Conservation (phyloP, 2,113 vertebrate species). For the Myanophis thanlyinensis region DNA sequence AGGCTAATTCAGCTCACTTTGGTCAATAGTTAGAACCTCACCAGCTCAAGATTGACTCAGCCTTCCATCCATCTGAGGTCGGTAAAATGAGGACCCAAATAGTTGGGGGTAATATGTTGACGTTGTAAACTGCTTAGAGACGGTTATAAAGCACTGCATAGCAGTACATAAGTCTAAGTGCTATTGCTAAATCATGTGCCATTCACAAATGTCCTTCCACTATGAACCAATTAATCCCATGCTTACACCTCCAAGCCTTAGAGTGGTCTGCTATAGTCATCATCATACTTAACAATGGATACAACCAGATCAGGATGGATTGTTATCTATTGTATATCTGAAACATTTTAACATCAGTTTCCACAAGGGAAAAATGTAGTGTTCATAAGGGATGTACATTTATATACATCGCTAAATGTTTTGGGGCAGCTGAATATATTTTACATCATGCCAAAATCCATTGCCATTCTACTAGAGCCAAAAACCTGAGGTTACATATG, state of each 20-base stretch:
- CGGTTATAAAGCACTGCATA: too few relatives aligned
- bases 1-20: too few relatives aligned
- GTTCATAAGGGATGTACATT: neutral
- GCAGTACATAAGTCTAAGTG: too few relatives aligned
- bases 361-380: neutral
- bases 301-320: neutral
- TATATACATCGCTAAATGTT: constrained; percentile 8
- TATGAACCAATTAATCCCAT: neutral
- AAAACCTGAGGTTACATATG: neutral
- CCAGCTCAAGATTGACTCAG: too few relatives aligned
- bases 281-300: neutral
- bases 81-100: too few relatives aligned
- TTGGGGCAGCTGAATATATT: neutral
- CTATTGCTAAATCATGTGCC: neutral
- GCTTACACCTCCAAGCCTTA: neutral
- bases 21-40: too few relatives aligned
- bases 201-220: neutral
- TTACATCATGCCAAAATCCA: neutral
- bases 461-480: neutral
- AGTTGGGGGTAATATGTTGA: too few relatives aligned
- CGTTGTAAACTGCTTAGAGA: too few relatives aligned
- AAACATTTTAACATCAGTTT: neutral
- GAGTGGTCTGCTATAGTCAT: neutral
- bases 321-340: neutral
- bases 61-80: too few relatives aligned